Base-by-base conservation (phyloP, 2,113 vertebrate species). In the Hippotragus niger region DNA sequence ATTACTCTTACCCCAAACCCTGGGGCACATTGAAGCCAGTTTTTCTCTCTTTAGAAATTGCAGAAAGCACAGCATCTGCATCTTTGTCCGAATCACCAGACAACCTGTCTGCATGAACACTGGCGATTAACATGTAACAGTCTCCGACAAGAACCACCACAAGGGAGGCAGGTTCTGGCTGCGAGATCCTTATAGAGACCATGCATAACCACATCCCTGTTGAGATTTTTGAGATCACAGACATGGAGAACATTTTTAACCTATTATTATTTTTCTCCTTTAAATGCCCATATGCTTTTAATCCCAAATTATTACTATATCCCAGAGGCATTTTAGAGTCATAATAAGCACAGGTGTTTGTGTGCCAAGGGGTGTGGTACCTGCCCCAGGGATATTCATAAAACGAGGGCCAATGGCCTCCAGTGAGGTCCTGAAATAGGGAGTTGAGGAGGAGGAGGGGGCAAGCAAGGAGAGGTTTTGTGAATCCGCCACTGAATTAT, bases 201-300 rank as follows among this genome's bases (percentile, higher is more conserved):
- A 33, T 1, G 33, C 9, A 1, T 74, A 64, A 60, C 62, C 76
- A 67, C 7, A 23, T 60, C 15, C 15, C 57, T 25, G 31, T 85
- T 86, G 25, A 95, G 36, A 87, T 90, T 13, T 60, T 57, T 80
- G 74, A 88, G 71, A 94, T 92, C 88, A 96, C 16, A 89, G 76
- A 78, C 47, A 88, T 9, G 8, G n/a, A 53, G 76, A 88, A 62
- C 29, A 92, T 85, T 95, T 94, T 93, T 47, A 94, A 95, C 13
- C 40, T 64, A 58, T 81, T 53, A 86, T 50, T 94, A 62, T 58
- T 80, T 88, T 91, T 80, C 53, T 80, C 64, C 52, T 92, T n/a
- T 84, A 83, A 83, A 88, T 58, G 33, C 7, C 58, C 88, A 74
- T 50, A 60, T 94, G 88, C 53, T 97, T 98, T 95, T 53, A 67